Conservation (phyloP, 2,113 vertebrate species). For the Paedocypris sp. region DNA sequence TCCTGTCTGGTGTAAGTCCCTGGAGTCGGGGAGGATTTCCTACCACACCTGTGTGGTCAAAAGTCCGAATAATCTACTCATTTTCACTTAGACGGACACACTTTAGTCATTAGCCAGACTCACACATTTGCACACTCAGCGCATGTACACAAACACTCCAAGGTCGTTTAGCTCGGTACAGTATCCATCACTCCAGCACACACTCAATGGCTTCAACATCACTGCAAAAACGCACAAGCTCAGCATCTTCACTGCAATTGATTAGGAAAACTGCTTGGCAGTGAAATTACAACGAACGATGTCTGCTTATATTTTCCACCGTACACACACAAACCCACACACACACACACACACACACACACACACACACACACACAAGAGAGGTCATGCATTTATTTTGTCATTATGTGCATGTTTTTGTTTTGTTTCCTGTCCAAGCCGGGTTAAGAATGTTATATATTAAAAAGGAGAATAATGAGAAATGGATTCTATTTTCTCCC, state of each 20-base stretch:
- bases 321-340: slow-evolving; percentile 12
- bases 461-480: too few relatives aligned
- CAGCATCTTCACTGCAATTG: neutral
- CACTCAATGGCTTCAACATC: neutral
- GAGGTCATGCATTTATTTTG: too few relatives aligned
- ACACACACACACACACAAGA: too few relatives aligned
- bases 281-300: too few relatives aligned
- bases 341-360: too few relatives aligned
- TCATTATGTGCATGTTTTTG: too few relatives aligned
- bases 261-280: too few relatives aligned
- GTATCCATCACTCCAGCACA: slow-evolving; percentile 7
- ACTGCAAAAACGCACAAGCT: neutral
- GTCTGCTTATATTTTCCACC: too few relatives aligned
- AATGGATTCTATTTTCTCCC: too few relatives aligned
- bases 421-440: too few relatives aligned
- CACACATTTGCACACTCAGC: slow-evolving; percentile 25
- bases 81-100: slow-evolving; percentile 38
- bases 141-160: slow-evolving; percentile 8
- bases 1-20: neutral
- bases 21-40: neutral
- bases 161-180: slow-evolving; percentile 25
- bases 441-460: too few relatives aligned
- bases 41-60: slow-evolving; percentile 21
- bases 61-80: slow-evolving; percentile 23
- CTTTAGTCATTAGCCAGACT: slow-evolving; percentile 14